Percentiles rank a stretch among this genome's conserved stretches.
Evolutionary conservation across 2,113 vertebrate genomes (phyloP).

Genomic region (Grammomys dolichurus): DNA sequence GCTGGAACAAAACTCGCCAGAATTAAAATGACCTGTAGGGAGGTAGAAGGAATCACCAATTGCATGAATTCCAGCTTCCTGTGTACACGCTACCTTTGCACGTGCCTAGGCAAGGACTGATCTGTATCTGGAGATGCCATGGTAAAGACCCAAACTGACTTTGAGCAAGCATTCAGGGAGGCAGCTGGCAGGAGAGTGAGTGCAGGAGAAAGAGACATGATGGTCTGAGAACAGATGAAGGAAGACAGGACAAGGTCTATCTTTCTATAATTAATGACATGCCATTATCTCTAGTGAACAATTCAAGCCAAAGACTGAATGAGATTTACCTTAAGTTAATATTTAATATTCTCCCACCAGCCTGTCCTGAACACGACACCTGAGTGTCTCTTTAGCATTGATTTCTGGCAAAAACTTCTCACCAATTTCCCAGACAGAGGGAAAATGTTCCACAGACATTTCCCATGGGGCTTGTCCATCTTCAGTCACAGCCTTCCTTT

Average conservation of each 20-base stretch:
- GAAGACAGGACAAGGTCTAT: slow-evolving; percentile 42
- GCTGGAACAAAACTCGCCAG: slow-evolving; percentile 52
- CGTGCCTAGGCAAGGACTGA: background rate
- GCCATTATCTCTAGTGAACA: slow-evolving; percentile 48
- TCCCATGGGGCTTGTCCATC: background rate
- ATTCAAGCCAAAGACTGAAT: slow-evolving; percentile 43
- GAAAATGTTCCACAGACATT: background rate
- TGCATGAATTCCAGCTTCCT: slow-evolving; percentile 1
- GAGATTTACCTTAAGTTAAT: slow-evolving; percentile 51
- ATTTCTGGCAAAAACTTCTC: slow-evolving; percentile 55
- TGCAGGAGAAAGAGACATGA: background rate
- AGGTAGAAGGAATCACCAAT: background rate
- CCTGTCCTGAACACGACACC: background rate
- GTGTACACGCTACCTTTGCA: background rate
- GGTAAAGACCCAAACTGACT: background rate
- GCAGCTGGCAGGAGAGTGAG: background rate
- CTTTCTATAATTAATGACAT: slow-evolving; percentile 52
- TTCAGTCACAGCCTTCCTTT: background rate
- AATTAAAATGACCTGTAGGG: slow-evolving; percentile 5
- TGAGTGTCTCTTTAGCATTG: background rate
- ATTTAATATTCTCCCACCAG: slow-evolving; percentile 41
- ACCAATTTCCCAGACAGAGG: background rate
- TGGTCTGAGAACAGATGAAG: slow-evolving; percentile 50
- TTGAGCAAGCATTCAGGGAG: background rate
- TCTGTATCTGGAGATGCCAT: background rate